These are phyloP conservation scores for Pelosia muscerda DNA, from an alignment of 2,888 invertebrate genomes.

Conservation along the genomic window DNA sequence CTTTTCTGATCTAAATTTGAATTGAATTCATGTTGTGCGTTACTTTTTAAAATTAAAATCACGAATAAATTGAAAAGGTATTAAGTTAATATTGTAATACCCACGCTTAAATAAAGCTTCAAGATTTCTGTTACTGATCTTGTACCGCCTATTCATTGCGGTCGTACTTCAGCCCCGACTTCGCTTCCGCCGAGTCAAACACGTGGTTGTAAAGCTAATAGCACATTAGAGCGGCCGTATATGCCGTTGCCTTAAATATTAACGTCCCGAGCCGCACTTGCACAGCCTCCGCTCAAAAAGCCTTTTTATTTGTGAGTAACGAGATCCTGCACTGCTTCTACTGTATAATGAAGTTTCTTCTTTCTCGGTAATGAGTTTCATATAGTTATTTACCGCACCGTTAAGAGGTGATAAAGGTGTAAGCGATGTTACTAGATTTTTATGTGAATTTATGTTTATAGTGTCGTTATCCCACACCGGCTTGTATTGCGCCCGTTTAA, in stretches of 20 bases:
- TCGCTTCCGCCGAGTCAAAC: conserved; percentile 56
- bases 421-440: conserved; percentile 46
- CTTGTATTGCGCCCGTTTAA: conserved; percentile 32
- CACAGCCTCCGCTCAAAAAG: conserved; percentile 66
- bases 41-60: not conserved
- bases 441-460: conserved; percentile 52
- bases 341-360: conserved; percentile 76
- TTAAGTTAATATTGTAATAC: not conserved
- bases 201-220: conserved; percentile 71
- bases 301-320: conserved; percentile 79
- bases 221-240: conserved; percentile 78
- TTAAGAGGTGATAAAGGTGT: conserved; percentile 53
- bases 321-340: conserved; percentile 67
- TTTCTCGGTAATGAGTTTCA: conserved; percentile 72
- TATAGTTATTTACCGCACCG: conserved; percentile 63
- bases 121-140: conserved; percentile 17
- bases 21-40: not conserved
- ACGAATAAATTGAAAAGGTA: not conserved
- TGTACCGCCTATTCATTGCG: conserved; percentile 13
- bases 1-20: not conserved
- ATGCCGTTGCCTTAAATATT: conserved; percentile 77
- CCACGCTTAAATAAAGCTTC: conserved; percentile 7
- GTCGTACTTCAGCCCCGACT: conserved; percentile 27
- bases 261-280: conserved; percentile 64
- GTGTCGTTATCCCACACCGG: conserved; percentile 37